Evolutionary conservation across 2,113 vertebrate species (phyloP).

Genomic region (Phyllopteryx taeniolatus): DNA sequence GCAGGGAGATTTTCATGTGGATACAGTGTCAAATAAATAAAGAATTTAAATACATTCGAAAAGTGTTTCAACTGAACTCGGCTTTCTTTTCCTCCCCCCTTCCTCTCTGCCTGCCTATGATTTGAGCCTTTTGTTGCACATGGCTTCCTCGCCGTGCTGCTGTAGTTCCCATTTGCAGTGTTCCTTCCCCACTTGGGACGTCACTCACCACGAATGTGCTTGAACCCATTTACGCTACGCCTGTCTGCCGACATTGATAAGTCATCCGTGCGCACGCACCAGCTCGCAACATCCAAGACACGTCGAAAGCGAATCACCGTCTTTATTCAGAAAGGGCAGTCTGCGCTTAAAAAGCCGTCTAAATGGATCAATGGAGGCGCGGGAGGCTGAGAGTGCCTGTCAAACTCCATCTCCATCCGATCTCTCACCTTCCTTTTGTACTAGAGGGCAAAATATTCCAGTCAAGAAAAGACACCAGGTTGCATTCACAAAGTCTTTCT

Average conservation of each 20-base stretch:
- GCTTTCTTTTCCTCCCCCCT: background rate
- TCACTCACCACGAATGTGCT: background rate
- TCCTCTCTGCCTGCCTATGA: conserved; percentile 5
- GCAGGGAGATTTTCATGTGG: background rate
- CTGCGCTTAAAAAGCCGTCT: conserved; percentile 37
- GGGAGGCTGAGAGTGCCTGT: conserved; percentile 35
- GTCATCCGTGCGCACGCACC: conserved; percentile 10
- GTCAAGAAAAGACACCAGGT: conserved; percentile 29
- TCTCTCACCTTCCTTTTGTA: conserved; percentile 24
- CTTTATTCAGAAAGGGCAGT: conserved; percentile 39
- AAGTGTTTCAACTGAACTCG: background rate
- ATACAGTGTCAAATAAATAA: background rate
- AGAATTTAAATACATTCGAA: too few species aligned
- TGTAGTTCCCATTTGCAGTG: conserved; percentile 22
- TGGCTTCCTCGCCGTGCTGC: conserved; percentile 10
- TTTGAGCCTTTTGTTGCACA: conserved; percentile 10
- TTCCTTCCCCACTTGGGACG: conserved; percentile 2
- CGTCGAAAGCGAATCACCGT: conserved; percentile 22
- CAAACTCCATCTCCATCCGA: conserved; percentile 44
- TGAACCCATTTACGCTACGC: conserved; percentile 12
- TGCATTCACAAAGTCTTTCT: conserved; percentile 23
- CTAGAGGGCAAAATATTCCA: conserved; percentile 17
- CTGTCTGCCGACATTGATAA: conserved; percentile 27
- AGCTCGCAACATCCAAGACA: conserved; percentile 22
- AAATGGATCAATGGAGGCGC: conserved; percentile 45